A percentile compares a stretch with the other conserved stretches of the same genome.
Conservation (phyloP, 2,888 invertebrate genomes). For the Eupelmus urozonus region DNA sequence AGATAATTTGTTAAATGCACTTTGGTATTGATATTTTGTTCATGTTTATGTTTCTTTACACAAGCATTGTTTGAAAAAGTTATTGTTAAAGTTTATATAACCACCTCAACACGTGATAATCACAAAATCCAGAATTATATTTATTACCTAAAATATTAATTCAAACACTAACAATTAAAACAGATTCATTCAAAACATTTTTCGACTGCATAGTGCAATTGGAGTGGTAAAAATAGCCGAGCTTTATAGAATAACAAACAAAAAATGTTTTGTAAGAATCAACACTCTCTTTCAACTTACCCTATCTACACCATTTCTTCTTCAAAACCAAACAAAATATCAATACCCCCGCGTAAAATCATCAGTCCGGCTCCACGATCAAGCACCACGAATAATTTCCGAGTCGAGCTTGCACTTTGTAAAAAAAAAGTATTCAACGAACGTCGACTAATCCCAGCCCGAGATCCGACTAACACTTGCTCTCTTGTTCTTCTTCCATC, state of each 20-base stretch:
- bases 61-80: too few relatives aligned
- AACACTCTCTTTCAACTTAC: too few relatives aligned
- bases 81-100: too few relatives aligned
- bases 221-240: neutral
- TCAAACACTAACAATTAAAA: neutral
- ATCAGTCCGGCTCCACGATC: conserved; percentile 12
- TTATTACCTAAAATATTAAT: neutral
- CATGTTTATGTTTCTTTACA: too few relatives aligned
- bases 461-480: neutral
- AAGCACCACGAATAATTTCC: conserved; percentile 26
- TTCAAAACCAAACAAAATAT: neutral
- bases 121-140: too few relatives aligned
- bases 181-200: conserved; percentile 22
- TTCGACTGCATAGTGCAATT: neutral
- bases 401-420: conserved; percentile 54
- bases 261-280: conserved; percentile 5
- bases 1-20: too few relatives aligned
- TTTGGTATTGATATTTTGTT: too few relatives aligned
- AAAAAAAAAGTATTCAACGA: conserved; percentile 17
- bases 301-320: too few relatives aligned
- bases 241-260: neutral
- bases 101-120: too few relatives aligned
- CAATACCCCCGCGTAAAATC: conserved; percentile 1
- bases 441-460: neutral
- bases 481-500: neutral